Evolutionary conservation across 2,113 vertebrate species (phyloP).

Genomic region (Dipodomys spectabilis): DNA sequence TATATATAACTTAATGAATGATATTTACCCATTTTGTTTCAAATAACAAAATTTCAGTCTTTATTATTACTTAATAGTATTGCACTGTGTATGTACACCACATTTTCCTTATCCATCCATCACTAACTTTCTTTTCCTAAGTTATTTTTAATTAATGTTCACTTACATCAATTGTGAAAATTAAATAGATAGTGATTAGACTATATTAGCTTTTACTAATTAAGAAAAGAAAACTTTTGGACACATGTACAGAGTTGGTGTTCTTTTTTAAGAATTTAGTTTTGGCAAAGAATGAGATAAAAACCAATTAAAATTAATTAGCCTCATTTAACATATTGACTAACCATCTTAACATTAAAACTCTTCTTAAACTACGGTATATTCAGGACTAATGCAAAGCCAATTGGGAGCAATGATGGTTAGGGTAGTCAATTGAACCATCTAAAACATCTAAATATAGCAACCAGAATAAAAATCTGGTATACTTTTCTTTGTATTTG

Average conservation of each 20-base stretch:
- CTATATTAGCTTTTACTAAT: not conserved
- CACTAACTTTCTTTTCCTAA: not conserved
- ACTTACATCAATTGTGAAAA: not conserved
- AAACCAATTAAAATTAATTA: slow-evolving; percentile 69
- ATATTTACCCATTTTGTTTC: too few relatives aligned
- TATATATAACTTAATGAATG: too few relatives aligned
- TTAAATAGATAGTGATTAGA: not conserved
- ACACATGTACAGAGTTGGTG: slow-evolving; percentile 66
- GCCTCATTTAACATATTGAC: slow-evolving; percentile 69
- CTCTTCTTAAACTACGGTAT: slow-evolving; percentile 22
- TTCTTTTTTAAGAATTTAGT: not conserved
- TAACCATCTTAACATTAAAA: slow-evolving; percentile 78
- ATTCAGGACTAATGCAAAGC: not conserved
- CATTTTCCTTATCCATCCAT: not conserved
- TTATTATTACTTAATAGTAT: too few relatives aligned
- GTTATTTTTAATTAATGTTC: not conserved
- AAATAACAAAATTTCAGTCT: too few relatives aligned
- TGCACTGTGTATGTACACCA: too few relatives aligned
- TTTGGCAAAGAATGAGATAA: slow-evolving; percentile 52
- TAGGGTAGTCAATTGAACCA: slow-evolving; percentile 41
- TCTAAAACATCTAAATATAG: slow-evolving; percentile 12
- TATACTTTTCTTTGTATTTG: not conserved
- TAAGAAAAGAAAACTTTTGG: not conserved
- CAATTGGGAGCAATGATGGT: not conserved
- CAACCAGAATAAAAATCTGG: not conserved